phyloP scores from a whole-genome alignment of 2,797 vertebrate species.

The Lemur catta region DNA sequence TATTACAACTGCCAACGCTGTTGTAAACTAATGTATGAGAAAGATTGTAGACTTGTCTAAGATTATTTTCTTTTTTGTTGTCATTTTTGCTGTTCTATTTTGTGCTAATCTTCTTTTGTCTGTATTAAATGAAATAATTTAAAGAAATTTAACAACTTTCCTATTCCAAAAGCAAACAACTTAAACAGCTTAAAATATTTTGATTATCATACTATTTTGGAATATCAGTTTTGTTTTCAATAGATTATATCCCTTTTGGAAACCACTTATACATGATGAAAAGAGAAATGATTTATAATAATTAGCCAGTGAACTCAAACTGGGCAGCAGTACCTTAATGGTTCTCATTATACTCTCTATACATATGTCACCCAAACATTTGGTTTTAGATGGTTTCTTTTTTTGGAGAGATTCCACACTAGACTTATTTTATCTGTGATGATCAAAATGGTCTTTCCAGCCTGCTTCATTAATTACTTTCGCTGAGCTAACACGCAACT shows the following conservation, averaged over 20 bases:
- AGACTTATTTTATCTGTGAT: neutral
- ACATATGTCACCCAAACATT: neutral
- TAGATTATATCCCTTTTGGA: neutral
- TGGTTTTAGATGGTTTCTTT: neutral
- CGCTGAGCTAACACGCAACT: neutral
- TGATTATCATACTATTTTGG: neutral
- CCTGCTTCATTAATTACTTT: neutral
- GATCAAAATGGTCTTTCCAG: neutral
- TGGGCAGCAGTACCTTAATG: neutral
- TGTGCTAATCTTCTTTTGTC: neutral
- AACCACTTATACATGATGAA: neutral
- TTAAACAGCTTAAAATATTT: constrained; percentile 6
- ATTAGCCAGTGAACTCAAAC: neutral
- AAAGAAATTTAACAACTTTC: neutral
- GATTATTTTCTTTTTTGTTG: neutral
- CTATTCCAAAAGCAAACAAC: neutral
- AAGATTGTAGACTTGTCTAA: neutral
- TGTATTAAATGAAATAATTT: neutral
- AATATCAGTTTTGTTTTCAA: neutral
- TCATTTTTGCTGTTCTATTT: neutral
- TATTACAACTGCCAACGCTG: neutral
- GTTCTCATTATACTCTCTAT: neutral
- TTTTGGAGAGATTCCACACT: neutral
- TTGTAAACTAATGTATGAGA: constrained; percentile 30
- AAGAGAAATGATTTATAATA: neutral